Conservation (phyloP, 2,888 invertebrate species). For the Patella ulyssiponensis region DNA sequence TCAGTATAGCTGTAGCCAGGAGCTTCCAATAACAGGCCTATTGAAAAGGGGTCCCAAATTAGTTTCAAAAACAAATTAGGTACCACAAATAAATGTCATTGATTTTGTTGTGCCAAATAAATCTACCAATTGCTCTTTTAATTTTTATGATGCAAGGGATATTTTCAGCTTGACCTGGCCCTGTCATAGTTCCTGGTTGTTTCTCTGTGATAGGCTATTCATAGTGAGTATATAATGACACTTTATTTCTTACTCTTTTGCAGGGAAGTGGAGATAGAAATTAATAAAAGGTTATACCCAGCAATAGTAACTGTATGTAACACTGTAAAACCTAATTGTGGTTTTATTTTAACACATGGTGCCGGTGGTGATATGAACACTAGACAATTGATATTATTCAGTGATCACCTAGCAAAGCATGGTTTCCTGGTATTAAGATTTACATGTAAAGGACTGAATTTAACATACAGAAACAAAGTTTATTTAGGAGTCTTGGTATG, state of each 20-base stretch:
- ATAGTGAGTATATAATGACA: no score
- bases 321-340: slow-evolving; percentile 11
- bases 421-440: slow-evolving; percentile 40
- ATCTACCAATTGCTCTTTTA: no score
- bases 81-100: no score
- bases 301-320: background rate
- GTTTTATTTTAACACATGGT: slow-evolving; percentile 43
- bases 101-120: no score
- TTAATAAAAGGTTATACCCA: background rate
- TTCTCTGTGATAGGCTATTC: no score
- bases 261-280: background rate
- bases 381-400: slow-evolving; percentile 31
- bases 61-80: no score
- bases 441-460: slow-evolving; percentile 46
- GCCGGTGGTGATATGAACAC: slow-evolving; percentile 47
- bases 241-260: background rate
- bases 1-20: no score
- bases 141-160: no score
- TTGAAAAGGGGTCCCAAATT: no score
- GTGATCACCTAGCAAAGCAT: slow-evolving; percentile 26
- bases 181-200: no score
- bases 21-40: no score
- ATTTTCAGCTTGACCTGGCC: no score
- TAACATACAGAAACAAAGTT: slow-evolving; percentile 41
- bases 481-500: slow-evolving; percentile 40